Percentiles rank a stretch among this genome's conserved stretches.
Conservation (phyloP, 2,888 invertebrate genomes). For the Drosophila subsilvestris region DNA sequence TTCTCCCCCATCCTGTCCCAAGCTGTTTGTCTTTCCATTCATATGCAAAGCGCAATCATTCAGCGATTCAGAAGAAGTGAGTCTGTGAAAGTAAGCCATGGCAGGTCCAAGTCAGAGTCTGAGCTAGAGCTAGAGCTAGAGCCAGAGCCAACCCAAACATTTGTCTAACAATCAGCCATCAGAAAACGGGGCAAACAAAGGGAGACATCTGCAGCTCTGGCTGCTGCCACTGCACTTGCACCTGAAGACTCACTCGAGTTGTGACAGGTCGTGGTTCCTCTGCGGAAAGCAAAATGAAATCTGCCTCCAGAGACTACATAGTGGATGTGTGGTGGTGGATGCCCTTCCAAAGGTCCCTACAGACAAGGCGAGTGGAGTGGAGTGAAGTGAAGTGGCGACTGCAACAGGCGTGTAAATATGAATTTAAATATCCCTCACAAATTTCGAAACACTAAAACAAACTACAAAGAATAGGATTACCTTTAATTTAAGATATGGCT, state of each 20-base stretch:
- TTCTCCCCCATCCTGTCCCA: neutral
- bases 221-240: slow-evolving; percentile 18
- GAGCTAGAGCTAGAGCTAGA: too few species aligned
- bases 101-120: slow-evolving; percentile 56
- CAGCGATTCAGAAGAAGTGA: slow-evolving; percentile 33
- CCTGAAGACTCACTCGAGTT: slow-evolving; percentile 32
- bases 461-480: too few species aligned
- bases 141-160: slow-evolving; percentile 44
- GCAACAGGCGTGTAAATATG: slow-evolving; percentile 20
- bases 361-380: slow-evolving; percentile 1
- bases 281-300: neutral
- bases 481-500: neutral
- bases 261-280: slow-evolving; percentile 32
- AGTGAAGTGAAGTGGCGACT: neutral
- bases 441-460: neutral
- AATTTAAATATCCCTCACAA: slow-evolving; percentile 28
- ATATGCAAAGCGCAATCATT: slow-evolving; percentile 37
- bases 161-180: slow-evolving; percentile 44
- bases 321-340: slow-evolving; percentile 34
- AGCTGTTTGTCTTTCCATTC: slow-evolving; percentile 14
- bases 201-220: slow-evolving; percentile 24
- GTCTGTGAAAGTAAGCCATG: slow-evolving; percentile 45
- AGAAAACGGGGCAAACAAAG: slow-evolving; percentile 29
- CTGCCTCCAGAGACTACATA: neutral
- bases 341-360: slow-evolving; percentile 6